Conservation (phyloP, 92 coral and sea anemone species). For the Diadumene lineata region DNA sequence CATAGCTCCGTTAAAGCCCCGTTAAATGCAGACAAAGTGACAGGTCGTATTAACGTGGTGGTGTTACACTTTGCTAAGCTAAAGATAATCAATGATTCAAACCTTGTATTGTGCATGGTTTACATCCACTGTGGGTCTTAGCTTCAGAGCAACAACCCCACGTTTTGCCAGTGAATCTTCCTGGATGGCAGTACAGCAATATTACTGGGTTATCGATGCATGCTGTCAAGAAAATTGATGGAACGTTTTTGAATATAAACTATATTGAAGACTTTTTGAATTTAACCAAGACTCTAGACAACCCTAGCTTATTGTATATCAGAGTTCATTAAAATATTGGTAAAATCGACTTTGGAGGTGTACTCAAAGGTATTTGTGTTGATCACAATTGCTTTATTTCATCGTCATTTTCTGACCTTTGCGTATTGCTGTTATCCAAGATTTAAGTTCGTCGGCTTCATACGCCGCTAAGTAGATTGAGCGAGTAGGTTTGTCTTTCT, state of each 20-base stretch:
- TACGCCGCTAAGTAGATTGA: conserved; percentile 69
- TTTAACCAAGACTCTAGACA: not conserved
- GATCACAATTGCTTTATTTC: not conserved
- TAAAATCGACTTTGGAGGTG: too few relatives aligned
- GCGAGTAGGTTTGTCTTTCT: conserved; percentile 58
- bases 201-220: conserved; percentile 69
- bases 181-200: conserved; percentile 69
- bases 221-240: conserved; percentile 20
- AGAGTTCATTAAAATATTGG: too few relatives aligned
- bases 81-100: not conserved
- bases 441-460: conserved; percentile 60
- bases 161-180: conserved; percentile 69
- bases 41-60: too few relatives aligned
- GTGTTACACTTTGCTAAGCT: not conserved
- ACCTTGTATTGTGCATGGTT: conserved; percentile 70
- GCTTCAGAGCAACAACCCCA: conserved; percentile 77
- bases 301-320: too few relatives aligned
- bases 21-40: too few relatives aligned
- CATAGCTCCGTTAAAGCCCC: too few relatives aligned
- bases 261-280: too few relatives aligned
- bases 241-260: not conserved
- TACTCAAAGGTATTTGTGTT: too few relatives aligned
- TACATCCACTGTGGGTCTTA: conserved; percentile 65
- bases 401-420: conserved; percentile 25
- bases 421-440: conserved; percentile 67